These are phyloP conservation scores for Pycnonotus jocosus DNA, from an alignment of 2,113 vertebrate genomes.

Conservation along the genomic window DNA sequence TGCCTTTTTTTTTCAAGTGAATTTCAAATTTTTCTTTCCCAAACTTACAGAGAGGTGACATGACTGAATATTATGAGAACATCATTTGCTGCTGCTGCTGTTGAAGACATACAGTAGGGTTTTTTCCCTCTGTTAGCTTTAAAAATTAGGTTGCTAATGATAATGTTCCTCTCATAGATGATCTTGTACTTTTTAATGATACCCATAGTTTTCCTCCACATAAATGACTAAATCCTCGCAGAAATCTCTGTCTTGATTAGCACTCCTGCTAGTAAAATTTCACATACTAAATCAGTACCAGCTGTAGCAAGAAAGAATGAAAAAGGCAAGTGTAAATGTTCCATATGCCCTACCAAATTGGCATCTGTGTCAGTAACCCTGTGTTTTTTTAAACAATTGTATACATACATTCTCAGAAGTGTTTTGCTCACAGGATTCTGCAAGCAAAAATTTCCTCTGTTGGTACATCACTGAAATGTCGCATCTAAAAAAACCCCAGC, in stretches of 20 bases:
- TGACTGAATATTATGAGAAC: conserved; percentile 9
- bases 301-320: conserved; percentile 83
- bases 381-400: conserved; percentile 80
- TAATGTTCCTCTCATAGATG: conserved; percentile 76
- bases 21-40: conserved; percentile 2
- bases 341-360: conserved; percentile 84
- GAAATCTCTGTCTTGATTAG: conserved; percentile 84
- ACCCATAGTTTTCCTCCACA: conserved; percentile 77
- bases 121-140: conserved; percentile 70
- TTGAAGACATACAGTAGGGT: conserved; percentile 65
- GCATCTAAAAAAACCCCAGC: conserved; percentile 47
- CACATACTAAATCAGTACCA: conserved; percentile 85
- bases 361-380: conserved; percentile 85
- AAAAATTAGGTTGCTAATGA: conserved; percentile 79
- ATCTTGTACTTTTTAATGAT: conserved; percentile 82
- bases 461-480: conserved; percentile 70
- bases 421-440: conserved; percentile 80
- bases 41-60: conserved; percentile 19
- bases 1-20: neutral
- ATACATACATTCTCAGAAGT: conserved; percentile 83
- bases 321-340: conserved; percentile 84
- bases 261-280: conserved; percentile 86
- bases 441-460: conserved; percentile 76
- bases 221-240: conserved; percentile 81
- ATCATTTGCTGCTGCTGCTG: conserved; percentile 42